Base-by-base conservation (phyloP, 2,888 invertebrate genomes). In the Cetonia aurata region DNA sequence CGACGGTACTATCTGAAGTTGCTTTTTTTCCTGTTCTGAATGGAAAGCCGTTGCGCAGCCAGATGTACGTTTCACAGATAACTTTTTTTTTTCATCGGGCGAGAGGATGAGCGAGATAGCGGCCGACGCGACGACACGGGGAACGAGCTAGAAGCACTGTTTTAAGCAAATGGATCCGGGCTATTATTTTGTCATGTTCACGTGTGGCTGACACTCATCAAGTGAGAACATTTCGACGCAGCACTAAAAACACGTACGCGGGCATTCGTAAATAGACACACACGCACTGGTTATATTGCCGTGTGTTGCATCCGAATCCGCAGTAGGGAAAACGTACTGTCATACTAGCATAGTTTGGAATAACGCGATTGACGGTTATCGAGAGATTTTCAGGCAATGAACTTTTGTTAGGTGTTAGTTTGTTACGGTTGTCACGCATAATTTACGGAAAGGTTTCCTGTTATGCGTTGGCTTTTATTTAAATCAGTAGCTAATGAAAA, bases 141-240 rank as follows among this genome's bases (percentile, higher is more conserved):
- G 25, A 25, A 25, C 25, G 25, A 25, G 25, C 25, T 25, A 25
- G 25, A 1, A 56, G 41, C 37, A 46, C 48, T 52, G 60, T 70
- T 70, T 70, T 70, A 70, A 56, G 53, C 60, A 70, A 70, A 70
- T 70, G 70, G 70, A 57, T 66, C 65, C 57, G 70, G 65, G 65
- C 70, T 60, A 70, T 70, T 70, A 70, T 70, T 66, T 57, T 70
- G 70, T 70, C 70, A 70, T 56, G 56, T 70, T 66, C 53, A 55
- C 65, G 66, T 60, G 56, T 66, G 56, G 65, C 56, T 70, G 66
- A 70, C 70, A 66, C 70, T 70, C 55, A 60, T 70, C 70, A 70
- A 62, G 62, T 50, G 62, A 62, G 62, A 31, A 48, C 62, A 62
- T 48, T 48, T 62, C 62, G 48, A 50, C 62, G 46, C 48, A 33